Evolutionary conservation across 2,888 invertebrate genomes (phyloP).

Genomic region (Eristalis pertinax): DNA sequence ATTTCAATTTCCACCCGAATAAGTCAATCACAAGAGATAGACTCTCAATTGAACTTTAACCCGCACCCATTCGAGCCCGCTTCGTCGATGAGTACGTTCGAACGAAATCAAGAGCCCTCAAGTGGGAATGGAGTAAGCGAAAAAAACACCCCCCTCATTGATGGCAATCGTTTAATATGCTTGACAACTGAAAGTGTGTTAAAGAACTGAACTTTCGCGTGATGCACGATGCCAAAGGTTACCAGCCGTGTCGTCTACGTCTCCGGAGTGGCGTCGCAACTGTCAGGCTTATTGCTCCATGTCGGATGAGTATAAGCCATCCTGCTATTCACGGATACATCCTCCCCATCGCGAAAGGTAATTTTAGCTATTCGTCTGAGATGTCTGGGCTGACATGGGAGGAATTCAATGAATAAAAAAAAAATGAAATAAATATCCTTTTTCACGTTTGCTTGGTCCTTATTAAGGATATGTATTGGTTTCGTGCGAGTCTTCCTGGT

Average conservation of each 20-base stretch:
- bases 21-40: slow-evolving; percentile 73
- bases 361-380: slow-evolving; percentile 65
- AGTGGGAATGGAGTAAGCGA: slow-evolving; percentile 16
- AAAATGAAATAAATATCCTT: slow-evolving; percentile 20
- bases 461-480: neutral
- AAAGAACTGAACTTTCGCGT: slow-evolving; percentile 58
- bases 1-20: slow-evolving; percentile 74
- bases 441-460: neutral
- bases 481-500: neutral
- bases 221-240: slow-evolving; percentile 14
- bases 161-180: slow-evolving; percentile 70
- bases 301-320: slow-evolving; percentile 12
- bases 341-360: slow-evolving; percentile 44
- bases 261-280: slow-evolving; percentile 33
- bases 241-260: slow-evolving; percentile 7
- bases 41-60: slow-evolving; percentile 70
- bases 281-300: slow-evolving; percentile 38
- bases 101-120: slow-evolving; percentile 42
- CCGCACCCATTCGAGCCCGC: neutral
- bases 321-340: slow-evolving; percentile 9
- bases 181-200: slow-evolving; percentile 70
- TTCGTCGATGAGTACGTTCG: neutral
- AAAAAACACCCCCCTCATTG: slow-evolving; percentile 4
- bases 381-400: slow-evolving; percentile 7
- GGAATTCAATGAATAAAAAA: slow-evolving; percentile 31